Conservation (phyloP, 2,113 vertebrate genomes). For the Lepisosteus osseus region DNA sequence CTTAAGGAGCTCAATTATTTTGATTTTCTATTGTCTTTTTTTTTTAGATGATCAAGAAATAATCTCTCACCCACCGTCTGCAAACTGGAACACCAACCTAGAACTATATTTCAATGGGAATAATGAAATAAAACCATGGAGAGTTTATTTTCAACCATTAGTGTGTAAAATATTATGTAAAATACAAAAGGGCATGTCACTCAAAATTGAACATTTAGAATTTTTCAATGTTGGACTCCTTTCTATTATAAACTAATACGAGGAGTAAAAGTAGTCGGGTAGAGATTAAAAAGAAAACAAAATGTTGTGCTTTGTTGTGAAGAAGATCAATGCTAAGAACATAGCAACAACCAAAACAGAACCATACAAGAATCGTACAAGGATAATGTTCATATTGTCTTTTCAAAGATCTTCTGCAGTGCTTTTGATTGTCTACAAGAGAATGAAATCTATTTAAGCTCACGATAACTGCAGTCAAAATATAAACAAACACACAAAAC, state of each 20-base stretch:
- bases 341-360: conserved; percentile 45
- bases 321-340: background rate
- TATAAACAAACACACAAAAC: conserved; percentile 51
- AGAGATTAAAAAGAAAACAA: conserved; percentile 15
- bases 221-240: too few species aligned
- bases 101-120: too few species aligned
- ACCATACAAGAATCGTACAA: conserved; percentile 22
- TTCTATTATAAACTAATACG: too few species aligned
- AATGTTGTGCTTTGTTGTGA: background rate
- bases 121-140: too few species aligned
- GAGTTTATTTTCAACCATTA: too few species aligned
- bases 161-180: too few species aligned
- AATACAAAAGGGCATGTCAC: background rate
- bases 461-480: conserved; percentile 62
- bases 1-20: too few species aligned
- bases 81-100: too few species aligned
- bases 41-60: too few species aligned
- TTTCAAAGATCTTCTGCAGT: conserved; percentile 56
- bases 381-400: conserved; percentile 37
- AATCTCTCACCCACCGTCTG: too few species aligned
- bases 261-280: background rate
- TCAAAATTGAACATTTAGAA: too few species aligned
- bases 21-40: too few species aligned
- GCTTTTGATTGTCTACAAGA: conserved; percentile 38
- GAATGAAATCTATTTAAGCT: conserved; percentile 38